Conservation (phyloP, 2,888 invertebrate genomes). For the Heliconius ismenius region DNA sequence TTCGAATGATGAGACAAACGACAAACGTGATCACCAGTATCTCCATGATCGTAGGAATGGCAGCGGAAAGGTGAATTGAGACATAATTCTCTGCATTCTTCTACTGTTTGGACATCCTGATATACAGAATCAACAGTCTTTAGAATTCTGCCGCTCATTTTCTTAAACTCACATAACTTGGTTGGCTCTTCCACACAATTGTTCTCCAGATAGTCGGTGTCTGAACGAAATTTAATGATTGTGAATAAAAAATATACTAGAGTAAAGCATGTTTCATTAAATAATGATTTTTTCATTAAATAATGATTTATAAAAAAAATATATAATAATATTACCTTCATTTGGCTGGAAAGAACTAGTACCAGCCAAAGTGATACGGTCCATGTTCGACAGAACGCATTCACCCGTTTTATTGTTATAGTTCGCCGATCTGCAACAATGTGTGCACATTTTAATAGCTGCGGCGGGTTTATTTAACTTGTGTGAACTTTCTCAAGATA, state of each 20-base stretch:
- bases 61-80: constrained; percentile 94
- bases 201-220: constrained; percentile 93
- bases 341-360: constrained; percentile 88
- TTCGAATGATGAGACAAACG: constrained; percentile 95
- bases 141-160: constrained; percentile 91
- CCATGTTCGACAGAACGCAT: constrained; percentile 95
- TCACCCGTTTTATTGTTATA: constrained; percentile 92
- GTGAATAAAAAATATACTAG: neutral
- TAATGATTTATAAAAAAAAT: neutral
- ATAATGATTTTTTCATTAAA: neutral
- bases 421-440: constrained; percentile 91
- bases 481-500: constrained; percentile 72
- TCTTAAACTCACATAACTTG: constrained; percentile 96
- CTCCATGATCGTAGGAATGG: constrained; percentile 96
- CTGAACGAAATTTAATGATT: constrained; percentile 52
- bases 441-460: constrained; percentile 51
- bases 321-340: constrained; percentile 72
- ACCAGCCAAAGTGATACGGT: constrained; percentile 92
- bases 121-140: constrained; percentile 97
- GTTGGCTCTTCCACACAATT: constrained; percentile 97
- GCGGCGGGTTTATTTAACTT: constrained; percentile 55
- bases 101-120: constrained; percentile 92
- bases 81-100: constrained; percentile 94
- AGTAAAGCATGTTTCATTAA: neutral
- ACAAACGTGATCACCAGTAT: constrained; percentile 96